Conservation (phyloP, 2,888 invertebrate species). For the Amphipoea oculea region DNA sequence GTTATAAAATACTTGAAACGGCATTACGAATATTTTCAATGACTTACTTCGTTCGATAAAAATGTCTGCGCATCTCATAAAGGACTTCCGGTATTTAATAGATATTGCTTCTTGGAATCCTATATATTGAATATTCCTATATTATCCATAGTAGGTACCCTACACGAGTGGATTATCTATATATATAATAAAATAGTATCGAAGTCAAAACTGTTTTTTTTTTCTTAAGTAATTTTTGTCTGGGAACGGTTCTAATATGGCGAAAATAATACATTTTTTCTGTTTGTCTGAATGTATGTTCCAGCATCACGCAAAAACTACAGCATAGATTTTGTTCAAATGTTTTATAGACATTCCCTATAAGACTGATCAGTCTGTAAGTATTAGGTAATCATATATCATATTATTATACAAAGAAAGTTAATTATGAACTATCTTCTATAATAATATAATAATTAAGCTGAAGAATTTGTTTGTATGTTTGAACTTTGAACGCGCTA, state of each 20-base stretch:
- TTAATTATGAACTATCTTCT: not conserved
- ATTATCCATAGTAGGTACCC: not conserved
- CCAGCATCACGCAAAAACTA: not conserved
- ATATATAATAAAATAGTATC: not conserved
- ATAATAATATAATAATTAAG: too few relatives aligned
- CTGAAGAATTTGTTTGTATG: too few relatives aligned
- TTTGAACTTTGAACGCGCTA: too few relatives aligned
- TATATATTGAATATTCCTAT: not conserved
- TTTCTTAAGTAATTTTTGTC: not conserved
- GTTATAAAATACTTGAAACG: conserved; percentile 60
- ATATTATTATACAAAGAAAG: not conserved
- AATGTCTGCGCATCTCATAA: conserved; percentile 35
- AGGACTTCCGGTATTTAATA: conserved; percentile 30
- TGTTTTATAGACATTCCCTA: not conserved
- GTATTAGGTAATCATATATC: not conserved
- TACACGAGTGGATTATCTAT: not conserved
- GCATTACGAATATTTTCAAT: conserved; percentile 52
- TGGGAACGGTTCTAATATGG: not conserved
- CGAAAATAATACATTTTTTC: not conserved
- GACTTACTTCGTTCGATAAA: conserved; percentile 33
- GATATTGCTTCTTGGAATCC: conserved; percentile 25
- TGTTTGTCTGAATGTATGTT: not conserved
- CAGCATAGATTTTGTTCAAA: not conserved
- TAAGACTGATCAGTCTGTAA: not conserved
- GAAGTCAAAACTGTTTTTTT: not conserved